These are phyloP conservation scores for Tringa solitaria DNA, from an alignment of 2,113 vertebrate species.

Conservation along the genomic window DNA sequence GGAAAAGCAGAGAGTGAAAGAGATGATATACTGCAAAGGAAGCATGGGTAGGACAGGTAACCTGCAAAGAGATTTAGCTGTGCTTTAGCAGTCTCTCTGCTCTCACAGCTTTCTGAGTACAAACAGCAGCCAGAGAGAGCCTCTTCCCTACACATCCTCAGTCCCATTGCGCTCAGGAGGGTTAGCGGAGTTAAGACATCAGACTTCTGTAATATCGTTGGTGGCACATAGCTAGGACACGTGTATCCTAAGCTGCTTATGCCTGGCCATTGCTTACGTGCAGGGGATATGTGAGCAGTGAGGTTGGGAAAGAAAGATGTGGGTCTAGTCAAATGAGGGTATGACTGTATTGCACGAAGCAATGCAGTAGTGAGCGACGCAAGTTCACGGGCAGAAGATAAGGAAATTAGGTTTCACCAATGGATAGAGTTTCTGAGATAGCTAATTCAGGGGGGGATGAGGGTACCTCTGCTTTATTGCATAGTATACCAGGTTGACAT, in stretches of 20 bases:
- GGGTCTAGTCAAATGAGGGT: background rate
- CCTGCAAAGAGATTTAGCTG: background rate
- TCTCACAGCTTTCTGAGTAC: background rate
- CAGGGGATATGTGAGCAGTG: background rate
- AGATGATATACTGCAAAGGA: background rate
- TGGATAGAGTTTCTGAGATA: background rate
- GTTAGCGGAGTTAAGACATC: background rate
- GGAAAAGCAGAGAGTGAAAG: background rate
- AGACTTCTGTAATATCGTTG: conserved; percentile 59
- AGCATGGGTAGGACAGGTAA: background rate
- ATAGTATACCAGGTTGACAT: fast-evolving
- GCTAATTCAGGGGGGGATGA: background rate
- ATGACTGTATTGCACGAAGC: background rate
- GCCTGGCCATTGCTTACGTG: conserved; percentile 57
- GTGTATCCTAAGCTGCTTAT: conserved; percentile 80
- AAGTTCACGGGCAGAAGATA: background rate
- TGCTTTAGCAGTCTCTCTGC: background rate
- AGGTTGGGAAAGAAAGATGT: background rate
- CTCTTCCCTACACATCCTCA: background rate
- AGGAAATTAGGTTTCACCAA: background rate
- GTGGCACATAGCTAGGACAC: conserved; percentile 71
- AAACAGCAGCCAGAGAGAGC: background rate
- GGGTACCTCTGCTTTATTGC: background rate
- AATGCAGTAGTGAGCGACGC: background rate
- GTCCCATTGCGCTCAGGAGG: background rate